Evolutionary conservation across 2,113 vertebrate species (phyloP).

Genomic region (Collichthys lucidus): DNA sequence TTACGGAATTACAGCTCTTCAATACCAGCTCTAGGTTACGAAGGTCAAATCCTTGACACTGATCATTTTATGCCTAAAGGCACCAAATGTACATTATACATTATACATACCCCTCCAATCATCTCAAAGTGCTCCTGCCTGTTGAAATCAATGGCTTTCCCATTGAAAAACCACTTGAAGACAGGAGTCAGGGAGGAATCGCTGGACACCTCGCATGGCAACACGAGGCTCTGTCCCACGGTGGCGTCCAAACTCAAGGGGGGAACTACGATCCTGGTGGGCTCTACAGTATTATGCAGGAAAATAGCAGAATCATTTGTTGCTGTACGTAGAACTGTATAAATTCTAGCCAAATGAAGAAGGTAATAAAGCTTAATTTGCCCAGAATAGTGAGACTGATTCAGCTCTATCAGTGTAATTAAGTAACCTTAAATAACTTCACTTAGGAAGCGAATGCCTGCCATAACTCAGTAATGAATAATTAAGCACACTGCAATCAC

Average conservation of each 20-base stretch:
- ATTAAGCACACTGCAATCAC: conserved; percentile 68
- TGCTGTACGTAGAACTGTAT: not conserved
- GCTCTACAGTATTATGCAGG: conserved; percentile 81
- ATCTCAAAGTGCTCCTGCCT: conserved; percentile 89
- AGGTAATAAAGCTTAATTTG: conserved; percentile 65
- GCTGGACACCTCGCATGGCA: conserved; percentile 90
- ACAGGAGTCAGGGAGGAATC: conserved; percentile 85
- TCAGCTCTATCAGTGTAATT: conserved; percentile 62
- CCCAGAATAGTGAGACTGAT: conserved; percentile 51
- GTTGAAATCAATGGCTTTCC: conserved; percentile 86
- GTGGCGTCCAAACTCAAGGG: conserved; percentile 89
- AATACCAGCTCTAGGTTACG: not conserved
- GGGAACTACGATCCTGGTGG: conserved; percentile 85
- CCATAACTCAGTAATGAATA: conserved; percentile 69
- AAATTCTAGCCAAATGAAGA: conserved; percentile 46
- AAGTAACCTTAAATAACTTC: conserved; percentile 72
- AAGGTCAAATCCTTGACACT: conserved; percentile 12
- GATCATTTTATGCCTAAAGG: conserved; percentile 1
- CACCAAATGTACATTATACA: not conserved
- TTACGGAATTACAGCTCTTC: too few species aligned
- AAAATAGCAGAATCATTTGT: conserved; percentile 22
- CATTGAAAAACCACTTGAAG: conserved; percentile 92
- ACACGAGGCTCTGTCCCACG: conserved; percentile 90
- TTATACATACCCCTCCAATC: conserved; percentile 88
- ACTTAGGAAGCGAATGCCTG: conserved; percentile 40